These are phyloP conservation scores for Melanotaenia nigrans DNA, from an alignment of 2,797 vertebrate species.

Conservation along the genomic window DNA sequence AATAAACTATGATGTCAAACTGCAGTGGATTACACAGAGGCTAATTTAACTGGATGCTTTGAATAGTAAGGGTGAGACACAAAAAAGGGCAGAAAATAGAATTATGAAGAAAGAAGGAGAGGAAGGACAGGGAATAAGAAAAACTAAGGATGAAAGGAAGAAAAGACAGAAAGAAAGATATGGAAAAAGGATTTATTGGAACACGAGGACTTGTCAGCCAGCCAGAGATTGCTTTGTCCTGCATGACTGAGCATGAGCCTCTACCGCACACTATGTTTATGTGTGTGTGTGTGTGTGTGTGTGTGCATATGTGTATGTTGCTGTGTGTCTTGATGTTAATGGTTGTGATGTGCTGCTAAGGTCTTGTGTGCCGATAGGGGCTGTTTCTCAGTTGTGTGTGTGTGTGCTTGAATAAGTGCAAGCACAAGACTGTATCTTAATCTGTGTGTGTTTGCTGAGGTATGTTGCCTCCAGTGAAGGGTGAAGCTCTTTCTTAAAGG, in stretches of 20 bases:
- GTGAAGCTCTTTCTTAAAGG: slow-evolving; percentile 53
- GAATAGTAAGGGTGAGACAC: background rate
- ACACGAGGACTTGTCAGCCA: slow-evolving; percentile 58
- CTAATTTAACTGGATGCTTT: background rate
- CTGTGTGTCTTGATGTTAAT: slow-evolving; percentile 30
- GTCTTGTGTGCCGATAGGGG: slow-evolving; percentile 31
- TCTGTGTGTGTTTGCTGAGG: slow-evolving; percentile 36
- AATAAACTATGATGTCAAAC: background rate
- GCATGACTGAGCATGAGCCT: slow-evolving; percentile 65
- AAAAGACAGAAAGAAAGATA: slow-evolving; percentile 23
- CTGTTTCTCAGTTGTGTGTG: slow-evolving; percentile 11
- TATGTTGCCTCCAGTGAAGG: slow-evolving; percentile 58
- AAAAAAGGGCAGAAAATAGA: background rate
- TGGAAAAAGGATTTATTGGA: slow-evolving; percentile 61
- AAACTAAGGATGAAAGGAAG: slow-evolving; percentile 5
- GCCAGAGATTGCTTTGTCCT: slow-evolving; percentile 70
- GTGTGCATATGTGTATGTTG: slow-evolving; percentile 19
- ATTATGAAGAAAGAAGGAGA: background rate
- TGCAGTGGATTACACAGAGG: background rate
- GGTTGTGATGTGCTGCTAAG: slow-evolving; percentile 38
- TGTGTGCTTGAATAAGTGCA: slow-evolving; percentile 10
- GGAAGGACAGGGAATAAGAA: background rate
- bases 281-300: slow-evolving; percentile 20
- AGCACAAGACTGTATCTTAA: background rate
- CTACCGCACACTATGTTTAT: slow-evolving; percentile 8